Evolutionary conservation across 2,797 vertebrate species (phyloP).

Genomic region (Bovichtus diacanthus): DNA sequence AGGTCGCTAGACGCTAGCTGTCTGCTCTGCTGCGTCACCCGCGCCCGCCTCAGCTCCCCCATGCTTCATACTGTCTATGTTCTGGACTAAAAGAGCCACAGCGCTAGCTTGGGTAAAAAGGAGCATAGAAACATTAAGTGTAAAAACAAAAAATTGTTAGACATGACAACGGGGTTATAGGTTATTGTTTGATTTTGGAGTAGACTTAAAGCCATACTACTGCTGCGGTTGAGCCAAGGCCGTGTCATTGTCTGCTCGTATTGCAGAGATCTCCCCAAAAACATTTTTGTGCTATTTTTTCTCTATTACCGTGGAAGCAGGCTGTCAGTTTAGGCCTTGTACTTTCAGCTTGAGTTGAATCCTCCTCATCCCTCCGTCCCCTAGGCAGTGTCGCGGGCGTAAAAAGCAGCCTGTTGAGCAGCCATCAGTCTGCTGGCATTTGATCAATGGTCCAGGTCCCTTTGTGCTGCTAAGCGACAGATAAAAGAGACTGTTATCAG

Average conservation of each 20-base stretch:
- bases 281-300: slow-evolving; percentile 35
- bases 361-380: slow-evolving; percentile 56
- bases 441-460: slow-evolving; percentile 85
- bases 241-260: slow-evolving; percentile 20
- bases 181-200: background rate
- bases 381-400: slow-evolving; percentile 65
- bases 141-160: background rate
- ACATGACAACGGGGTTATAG: background rate
- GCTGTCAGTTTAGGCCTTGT: slow-evolving; percentile 61
- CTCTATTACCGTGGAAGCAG: slow-evolving; percentile 41
- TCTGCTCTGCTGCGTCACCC: no score
- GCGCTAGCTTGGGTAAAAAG: background rate
- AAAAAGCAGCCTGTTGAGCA: slow-evolving; percentile 83
- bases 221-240: background rate
- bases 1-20: no score
- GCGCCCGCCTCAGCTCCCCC: no score
- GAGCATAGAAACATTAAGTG: background rate
- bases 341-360: slow-evolving; percentile 62
- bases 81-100: background rate
- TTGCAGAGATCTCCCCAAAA: slow-evolving; percentile 33
- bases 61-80: no score
- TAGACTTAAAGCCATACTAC: background rate
- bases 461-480: slow-evolving; percentile 86
- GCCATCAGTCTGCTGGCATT: slow-evolving; percentile 86
- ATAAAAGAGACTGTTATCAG: slow-evolving; percentile 88